Conservation (phyloP, 2,113 vertebrate genomes). For the Cinclus cinclus region DNA sequence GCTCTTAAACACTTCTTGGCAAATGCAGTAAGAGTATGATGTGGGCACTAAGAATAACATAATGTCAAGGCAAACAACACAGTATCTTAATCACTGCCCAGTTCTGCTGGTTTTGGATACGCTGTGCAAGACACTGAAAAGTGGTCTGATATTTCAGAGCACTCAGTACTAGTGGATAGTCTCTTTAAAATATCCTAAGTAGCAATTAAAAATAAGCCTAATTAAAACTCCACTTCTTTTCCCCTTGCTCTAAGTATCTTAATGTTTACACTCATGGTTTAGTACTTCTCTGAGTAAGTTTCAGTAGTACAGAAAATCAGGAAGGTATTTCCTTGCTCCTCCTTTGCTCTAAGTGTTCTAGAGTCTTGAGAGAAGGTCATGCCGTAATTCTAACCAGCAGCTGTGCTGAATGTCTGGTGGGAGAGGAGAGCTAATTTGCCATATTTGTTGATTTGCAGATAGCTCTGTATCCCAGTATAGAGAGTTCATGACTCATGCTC, state of each 20-base stretch:
- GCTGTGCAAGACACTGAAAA: neutral
- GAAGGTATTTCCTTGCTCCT: neutral
- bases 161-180: neutral
- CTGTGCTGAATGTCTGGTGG: neutral
- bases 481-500: neutral
- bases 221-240: neutral
- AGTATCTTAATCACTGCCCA: neutral
- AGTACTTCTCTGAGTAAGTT: neutral
- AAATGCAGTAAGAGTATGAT: neutral
- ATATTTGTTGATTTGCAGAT: neutral
- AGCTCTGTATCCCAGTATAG: neutral
- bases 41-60: neutral
- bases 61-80: neutral
- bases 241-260: neutral
- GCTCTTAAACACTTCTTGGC: constrained; percentile 3
- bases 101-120: neutral
- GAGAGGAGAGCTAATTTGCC: neutral
- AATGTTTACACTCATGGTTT: neutral
- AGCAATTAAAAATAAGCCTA: neutral
- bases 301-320: neutral
- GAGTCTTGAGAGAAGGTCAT: neutral
- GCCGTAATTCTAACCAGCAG: neutral
- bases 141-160: neutral
- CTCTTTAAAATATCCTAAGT: neutral
- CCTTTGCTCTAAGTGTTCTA: neutral